Evolutionary conservation across 2,888 invertebrate genomes (phyloP), one percentile per base, ranked within the genome.

Genomic region (Pardosa pseudoannulata): DNA sequence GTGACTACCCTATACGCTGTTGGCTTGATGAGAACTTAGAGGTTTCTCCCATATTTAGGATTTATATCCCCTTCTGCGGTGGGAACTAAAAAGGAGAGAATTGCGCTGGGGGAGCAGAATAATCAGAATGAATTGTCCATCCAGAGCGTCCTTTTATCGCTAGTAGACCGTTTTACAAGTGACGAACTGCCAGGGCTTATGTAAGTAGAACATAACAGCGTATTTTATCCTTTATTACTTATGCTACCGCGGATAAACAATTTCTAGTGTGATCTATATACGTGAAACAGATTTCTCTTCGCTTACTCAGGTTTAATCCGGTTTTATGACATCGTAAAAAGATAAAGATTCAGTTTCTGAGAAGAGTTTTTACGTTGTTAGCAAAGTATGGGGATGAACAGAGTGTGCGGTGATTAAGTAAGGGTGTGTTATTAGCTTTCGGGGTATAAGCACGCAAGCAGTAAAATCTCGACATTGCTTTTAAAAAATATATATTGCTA

Each of bases 161-260:
- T 64, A 64, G 29, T 16, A 56, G 72, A 78, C 73, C 78, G 78
- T 85, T 85, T 85, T 85, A 85, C 83, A 85, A 85, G 83, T 79
- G 83, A 85, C 78, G 83, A 85, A 85, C 83, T 85, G 83, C 83
- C 78, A 78, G 83, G 83, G 83, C 78, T 85, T 85, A 85, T 85
- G 83, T 85, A 85, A 85, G 83, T 85, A 78, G 83, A 72, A 68
- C 83, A 85, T 85, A 85, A 85, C 83, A 85, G 83, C 72, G 83
- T 85, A 85, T 85, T 85, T 85, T 85, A 85, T 85, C 83, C 83
- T 85, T 85, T 85, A 85, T 85, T 85, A 85, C 83, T 85, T 85
- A 85, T 85, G 83, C 83, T 85, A 73, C 72, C 64, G 36, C 27
- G 78, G 78, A 85, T 85, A 85, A 85, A 78, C 83, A 85, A 85